Percentiles rank a stretch among this genome's conserved stretches.
These are phyloP conservation scores for Phaedon cochleariae DNA, from an alignment of 2,888 invertebrate genomes.

Conservation along the genomic window DNA sequence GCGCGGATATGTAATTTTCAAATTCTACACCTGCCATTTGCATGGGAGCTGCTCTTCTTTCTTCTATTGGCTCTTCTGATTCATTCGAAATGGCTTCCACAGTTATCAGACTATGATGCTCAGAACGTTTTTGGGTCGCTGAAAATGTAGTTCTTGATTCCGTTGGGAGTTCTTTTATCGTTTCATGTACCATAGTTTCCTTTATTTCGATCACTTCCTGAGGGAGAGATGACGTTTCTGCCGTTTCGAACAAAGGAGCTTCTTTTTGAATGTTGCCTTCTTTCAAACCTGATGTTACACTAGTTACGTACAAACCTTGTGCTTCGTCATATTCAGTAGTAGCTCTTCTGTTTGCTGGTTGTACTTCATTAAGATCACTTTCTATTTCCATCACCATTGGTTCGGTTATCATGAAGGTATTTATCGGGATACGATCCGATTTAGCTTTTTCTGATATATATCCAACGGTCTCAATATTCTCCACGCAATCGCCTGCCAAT, in stretches of 20 bases:
- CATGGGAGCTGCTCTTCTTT: slow-evolving; percentile 62
- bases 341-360: slow-evolving; percentile 64
- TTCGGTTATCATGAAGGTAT: slow-evolving; percentile 68
- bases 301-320: slow-evolving; percentile 67
- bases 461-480: slow-evolving; percentile 47
- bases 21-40: slow-evolving; percentile 61
- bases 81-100: slow-evolving; percentile 67
- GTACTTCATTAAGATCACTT: slow-evolving; percentile 58
- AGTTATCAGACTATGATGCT: slow-evolving; percentile 65
- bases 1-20: slow-evolving; percentile 62
- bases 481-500: slow-evolving; percentile 61
- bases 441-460: slow-evolving; percentile 43
- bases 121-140: slow-evolving; percentile 66
- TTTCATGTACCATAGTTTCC: slow-evolving; percentile 67
- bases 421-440: slow-evolving; percentile 60
- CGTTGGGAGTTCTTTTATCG: slow-evolving; percentile 58
- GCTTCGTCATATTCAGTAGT: slow-evolving; percentile 65
- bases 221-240: slow-evolving; percentile 55
- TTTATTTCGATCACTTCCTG: slow-evolving; percentile 66
- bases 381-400: slow-evolving; percentile 69
- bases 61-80: slow-evolving; percentile 65
- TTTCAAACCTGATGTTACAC: slow-evolving; percentile 66
- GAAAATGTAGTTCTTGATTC: slow-evolving; percentile 58
- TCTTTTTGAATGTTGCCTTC: slow-evolving; percentile 64
- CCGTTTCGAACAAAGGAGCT: slow-evolving; percentile 39